Evolutionary conservation across 2,888 invertebrate species (phyloP).

Genomic region (Pilophorus perplexus): DNA sequence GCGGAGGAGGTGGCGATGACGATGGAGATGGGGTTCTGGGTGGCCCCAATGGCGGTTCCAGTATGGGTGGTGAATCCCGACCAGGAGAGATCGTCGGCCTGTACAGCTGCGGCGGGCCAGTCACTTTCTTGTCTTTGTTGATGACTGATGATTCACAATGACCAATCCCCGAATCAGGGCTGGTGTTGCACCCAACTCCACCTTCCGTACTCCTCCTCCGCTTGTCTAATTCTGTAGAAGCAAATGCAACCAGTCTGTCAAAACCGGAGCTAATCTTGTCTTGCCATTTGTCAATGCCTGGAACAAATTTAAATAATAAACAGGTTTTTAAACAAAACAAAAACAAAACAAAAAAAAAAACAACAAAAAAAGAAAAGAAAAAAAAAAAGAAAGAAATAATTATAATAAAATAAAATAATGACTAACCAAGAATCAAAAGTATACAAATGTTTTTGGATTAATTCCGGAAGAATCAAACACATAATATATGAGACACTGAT

Average conservation of each 20-base stretch:
- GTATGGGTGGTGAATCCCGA: conserved; percentile 57
- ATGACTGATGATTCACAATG: conserved; percentile 59
- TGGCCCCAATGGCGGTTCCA: conserved; percentile 54
- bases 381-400: background rate
- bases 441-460: too few relatives aligned
- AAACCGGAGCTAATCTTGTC: conserved; percentile 90
- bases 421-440: too few relatives aligned
- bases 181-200: conserved; percentile 71
- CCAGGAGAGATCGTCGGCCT: conserved; percentile 53
- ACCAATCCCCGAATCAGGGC: conserved; percentile 82
- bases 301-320: too few relatives aligned
- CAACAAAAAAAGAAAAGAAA: conserved; percentile 2
- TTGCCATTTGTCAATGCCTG: conserved; percentile 83
- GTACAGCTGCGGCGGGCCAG: conserved; percentile 51
- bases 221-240: conserved; percentile 86
- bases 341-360: too few relatives aligned
- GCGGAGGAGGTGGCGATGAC: conserved; percentile 50
- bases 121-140: conserved; percentile 45
- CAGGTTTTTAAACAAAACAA: too few relatives aligned
- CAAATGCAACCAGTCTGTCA: conserved; percentile 89
- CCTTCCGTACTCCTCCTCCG: conserved; percentile 80
- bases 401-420: background rate
- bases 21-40: conserved; percentile 61
- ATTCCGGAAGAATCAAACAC: too few relatives aligned
- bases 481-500: too few relatives aligned